phyloP scores from a whole-genome alignment of 2,888 invertebrate species.

The Drosophila austrosaltans region DNA sequence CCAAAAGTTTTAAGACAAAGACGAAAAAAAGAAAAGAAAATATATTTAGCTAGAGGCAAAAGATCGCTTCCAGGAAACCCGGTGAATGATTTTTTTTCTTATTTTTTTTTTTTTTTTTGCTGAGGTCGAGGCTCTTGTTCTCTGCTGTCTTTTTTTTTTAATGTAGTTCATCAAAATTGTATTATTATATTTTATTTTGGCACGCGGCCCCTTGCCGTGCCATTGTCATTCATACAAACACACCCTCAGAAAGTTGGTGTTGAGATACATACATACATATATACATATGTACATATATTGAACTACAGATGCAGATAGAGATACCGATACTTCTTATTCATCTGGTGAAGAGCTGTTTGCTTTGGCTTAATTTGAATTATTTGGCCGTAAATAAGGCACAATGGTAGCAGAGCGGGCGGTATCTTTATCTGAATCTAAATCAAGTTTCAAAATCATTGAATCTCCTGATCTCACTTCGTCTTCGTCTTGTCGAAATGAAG shows the following conservation, averaged over 20 bases:
- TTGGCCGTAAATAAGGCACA: slow-evolving; percentile 81
- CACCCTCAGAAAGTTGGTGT: slow-evolving; percentile 38
- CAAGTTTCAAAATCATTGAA: neutral
- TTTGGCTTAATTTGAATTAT: slow-evolving; percentile 81
- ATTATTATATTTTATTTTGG: slow-evolving; percentile 51
- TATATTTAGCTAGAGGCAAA: slow-evolving; percentile 22
- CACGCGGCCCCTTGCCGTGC: slow-evolving; percentile 63
- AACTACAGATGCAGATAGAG: slow-evolving; percentile 48
- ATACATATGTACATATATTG: slow-evolving; percentile 53
- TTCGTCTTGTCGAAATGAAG: slow-evolving; percentile 55
- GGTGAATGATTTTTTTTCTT: neutral
- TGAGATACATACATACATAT: neutral
- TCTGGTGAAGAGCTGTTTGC: slow-evolving; percentile 21
- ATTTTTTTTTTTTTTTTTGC: neutral
- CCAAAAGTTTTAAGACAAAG: slow-evolving; percentile 40
- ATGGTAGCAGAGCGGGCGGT: slow-evolving; percentile 41
- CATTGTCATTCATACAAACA: slow-evolving; percentile 47
- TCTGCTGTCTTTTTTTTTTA: slow-evolving; percentile 29
- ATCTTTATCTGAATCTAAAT: neutral
- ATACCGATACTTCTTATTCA: slow-evolving; percentile 32
- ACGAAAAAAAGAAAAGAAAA: slow-evolving; percentile 32
- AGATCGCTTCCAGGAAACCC: slow-evolving; percentile 53
- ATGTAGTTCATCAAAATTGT: slow-evolving; percentile 71
- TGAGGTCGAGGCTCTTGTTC: slow-evolving; percentile 9
- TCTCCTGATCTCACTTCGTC: slow-evolving; percentile 14